Percentiles rank a stretch among this genome's conserved stretches.
phyloP scores from a whole-genome alignment of 2,888 invertebrate genomes.

The Nomada flava region DNA sequence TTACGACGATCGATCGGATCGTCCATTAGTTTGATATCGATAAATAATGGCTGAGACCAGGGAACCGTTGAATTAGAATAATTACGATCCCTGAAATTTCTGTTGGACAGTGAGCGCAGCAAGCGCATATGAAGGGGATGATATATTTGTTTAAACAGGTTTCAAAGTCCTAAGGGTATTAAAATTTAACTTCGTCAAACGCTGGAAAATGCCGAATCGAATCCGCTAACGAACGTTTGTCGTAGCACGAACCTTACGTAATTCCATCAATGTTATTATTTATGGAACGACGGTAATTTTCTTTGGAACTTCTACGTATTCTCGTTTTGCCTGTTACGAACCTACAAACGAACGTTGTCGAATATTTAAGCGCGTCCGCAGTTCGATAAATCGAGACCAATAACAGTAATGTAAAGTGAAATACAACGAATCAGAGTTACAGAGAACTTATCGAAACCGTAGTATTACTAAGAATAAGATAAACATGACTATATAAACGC shows the following conservation, averaged over 20 bases:
- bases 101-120: not conserved
- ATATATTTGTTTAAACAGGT: slow-evolving; percentile 18
- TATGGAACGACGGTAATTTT: slow-evolving; percentile 6
- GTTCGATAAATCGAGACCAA: not conserved
- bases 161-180: slow-evolving; percentile 7
- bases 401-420: not conserved
- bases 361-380: slow-evolving; percentile 13
- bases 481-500: not conserved
- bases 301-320: not conserved
- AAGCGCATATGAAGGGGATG: too few relatives aligned
- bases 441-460: not conserved
- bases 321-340: not conserved
- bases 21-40: slow-evolving; percentile 37
- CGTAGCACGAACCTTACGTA: not conserved
- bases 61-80: slow-evolving; percentile 25
- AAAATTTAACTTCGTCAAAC: slow-evolving; percentile 11
- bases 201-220: not conserved
- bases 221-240: slow-evolving; percentile 2
- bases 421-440: not conserved
- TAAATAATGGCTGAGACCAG: not conserved
- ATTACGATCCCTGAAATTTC: slow-evolving; percentile 1
- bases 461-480: slow-evolving; percentile 3
- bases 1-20: slow-evolving; percentile 8
- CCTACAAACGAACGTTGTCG: not conserved
- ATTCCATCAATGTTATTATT: not conserved